Percentiles rank a stretch among this genome's conserved stretches.
phyloP scores from a whole-genome alignment of 2,797 vertebrate genomes.

The Sebastes hubbsi region DNA sequence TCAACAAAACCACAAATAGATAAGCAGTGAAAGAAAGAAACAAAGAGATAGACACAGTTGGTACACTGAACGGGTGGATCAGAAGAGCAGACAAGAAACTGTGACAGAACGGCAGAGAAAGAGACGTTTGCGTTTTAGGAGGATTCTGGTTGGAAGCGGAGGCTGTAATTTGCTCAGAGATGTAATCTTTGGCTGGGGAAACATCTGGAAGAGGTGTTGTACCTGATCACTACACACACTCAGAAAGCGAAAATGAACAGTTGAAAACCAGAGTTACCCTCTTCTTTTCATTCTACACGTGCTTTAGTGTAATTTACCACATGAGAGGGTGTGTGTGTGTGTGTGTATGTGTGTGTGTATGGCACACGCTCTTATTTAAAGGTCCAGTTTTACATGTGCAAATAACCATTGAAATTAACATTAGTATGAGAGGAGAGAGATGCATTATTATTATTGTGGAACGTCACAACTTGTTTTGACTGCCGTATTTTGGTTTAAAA shows the following conservation, averaged over 20 bases:
- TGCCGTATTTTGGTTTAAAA: background rate
- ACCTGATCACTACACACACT: conserved; percentile 19
- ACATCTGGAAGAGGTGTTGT: conserved; percentile 44
- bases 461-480: background rate
- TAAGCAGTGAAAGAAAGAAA: background rate
- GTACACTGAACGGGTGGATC: background rate
- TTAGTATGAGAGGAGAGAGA: background rate
- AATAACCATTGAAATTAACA: background rate
- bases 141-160: background rate
- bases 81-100: background rate
- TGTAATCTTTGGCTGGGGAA: conserved; percentile 2
- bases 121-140: background rate
- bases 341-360: background rate
- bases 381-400: background rate
- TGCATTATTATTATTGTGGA: background rate
- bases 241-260: conserved; percentile 41
- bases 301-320: conserved; percentile 7
- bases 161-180: conserved; percentile 30
- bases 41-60: background rate
- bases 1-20: background rate
- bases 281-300: conserved; percentile 33
- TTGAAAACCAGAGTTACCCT: conserved; percentile 1
- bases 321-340: background rate
- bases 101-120: background rate
- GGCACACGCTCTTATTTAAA: background rate